Evolutionary conservation across 2,797 vertebrate species (phyloP).

Genomic region (Babyrousa celebensis): DNA sequence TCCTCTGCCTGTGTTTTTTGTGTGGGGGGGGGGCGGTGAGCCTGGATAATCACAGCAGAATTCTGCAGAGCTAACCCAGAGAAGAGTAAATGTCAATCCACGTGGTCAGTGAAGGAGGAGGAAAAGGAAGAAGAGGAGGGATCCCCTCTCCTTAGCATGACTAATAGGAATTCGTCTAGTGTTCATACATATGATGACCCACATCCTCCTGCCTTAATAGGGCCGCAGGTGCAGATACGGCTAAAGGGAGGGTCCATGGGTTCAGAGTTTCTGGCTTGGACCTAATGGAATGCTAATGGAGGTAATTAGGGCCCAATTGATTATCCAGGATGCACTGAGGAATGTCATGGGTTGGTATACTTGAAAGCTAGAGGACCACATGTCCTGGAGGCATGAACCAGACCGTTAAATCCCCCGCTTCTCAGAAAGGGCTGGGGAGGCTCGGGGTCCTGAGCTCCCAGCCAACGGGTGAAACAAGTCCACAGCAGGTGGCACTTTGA

Average conservation of each 20-base stretch:
- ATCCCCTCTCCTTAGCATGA: fast-evolving
- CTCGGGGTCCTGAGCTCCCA: fast-evolving
- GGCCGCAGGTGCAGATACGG: neutral
- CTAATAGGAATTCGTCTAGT: slow-evolving; percentile 60
- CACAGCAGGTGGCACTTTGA: neutral
- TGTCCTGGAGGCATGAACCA: neutral
- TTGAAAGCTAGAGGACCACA: neutral
- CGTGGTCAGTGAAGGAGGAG: neutral
- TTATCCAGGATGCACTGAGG: slow-evolving; percentile 59
- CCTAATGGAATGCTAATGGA: slow-evolving; percentile 63
- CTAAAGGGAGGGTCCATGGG: neutral
- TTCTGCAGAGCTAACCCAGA: neutral
- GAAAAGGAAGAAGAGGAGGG: neutral
- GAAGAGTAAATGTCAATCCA: neutral
- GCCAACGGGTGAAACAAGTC: neutral
- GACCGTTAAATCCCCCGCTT: neutral
- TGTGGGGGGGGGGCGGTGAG: neutral
- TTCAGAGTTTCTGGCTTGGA: slow-evolving; percentile 48
- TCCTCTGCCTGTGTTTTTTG: neutral
- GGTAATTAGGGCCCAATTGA: slow-evolving; percentile 56
- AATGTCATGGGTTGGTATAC: neutral
- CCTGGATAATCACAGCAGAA: neutral
- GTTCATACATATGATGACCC: slow-evolving; percentile 5
- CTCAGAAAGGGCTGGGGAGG: neutral
- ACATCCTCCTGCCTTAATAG: neutral